Evolutionary conservation across 2,113 vertebrate species (phyloP).

Genomic region (Eira barbara): DNA sequence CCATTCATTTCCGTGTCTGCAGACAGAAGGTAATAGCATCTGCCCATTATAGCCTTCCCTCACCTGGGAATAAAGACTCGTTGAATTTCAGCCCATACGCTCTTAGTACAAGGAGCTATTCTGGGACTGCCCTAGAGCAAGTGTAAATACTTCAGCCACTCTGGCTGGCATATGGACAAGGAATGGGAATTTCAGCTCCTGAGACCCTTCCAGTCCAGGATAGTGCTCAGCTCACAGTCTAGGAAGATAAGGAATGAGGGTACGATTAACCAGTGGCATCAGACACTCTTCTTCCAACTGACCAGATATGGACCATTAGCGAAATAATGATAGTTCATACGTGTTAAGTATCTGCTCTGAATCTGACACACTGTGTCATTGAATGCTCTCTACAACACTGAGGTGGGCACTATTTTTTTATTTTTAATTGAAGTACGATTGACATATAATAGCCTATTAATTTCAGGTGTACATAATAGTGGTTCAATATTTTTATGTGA

Average conservation of each 20-base stretch:
- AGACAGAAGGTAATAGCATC: slow-evolving; percentile 19
- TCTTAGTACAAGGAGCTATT: background rate
- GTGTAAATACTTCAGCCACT: background rate
- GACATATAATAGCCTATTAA: background rate
- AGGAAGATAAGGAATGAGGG: too few relatives aligned
- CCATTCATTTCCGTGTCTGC: background rate
- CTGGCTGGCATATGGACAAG: background rate
- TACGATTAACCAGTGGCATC: background rate
- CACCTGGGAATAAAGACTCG: slow-evolving; percentile 21
- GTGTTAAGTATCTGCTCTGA: background rate
- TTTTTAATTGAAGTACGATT: background rate
- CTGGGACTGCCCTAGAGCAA: background rate
- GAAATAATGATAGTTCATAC: background rate
- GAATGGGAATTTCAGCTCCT: background rate
- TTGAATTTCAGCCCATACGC: background rate
- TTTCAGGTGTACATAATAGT: background rate
- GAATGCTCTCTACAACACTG: background rate
- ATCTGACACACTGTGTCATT: accelerated
- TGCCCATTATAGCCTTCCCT: background rate
- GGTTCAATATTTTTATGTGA: background rate
- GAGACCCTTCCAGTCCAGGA: background rate
- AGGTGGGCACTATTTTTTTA: background rate
- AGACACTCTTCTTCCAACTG: background rate
- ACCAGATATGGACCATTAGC: accelerated
- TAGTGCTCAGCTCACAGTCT: background rate